Base-by-base conservation (phyloP, 2,888 invertebrate species). In the Heliconius sara region DNA sequence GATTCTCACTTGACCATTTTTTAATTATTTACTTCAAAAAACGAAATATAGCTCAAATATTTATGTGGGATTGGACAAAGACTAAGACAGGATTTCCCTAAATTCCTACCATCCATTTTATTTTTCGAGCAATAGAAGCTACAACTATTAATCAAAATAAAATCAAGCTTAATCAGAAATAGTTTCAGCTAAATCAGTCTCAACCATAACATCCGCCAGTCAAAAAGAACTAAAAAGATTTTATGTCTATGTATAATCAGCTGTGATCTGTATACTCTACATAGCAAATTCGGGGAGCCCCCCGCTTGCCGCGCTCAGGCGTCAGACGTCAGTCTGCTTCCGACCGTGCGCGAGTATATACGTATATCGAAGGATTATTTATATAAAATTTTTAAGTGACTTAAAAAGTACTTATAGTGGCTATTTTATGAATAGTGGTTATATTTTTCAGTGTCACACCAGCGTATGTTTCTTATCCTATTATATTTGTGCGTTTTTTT, bases 171-270 rank as follows among this genome's bases (percentile, higher is more conserved):
- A 72, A 72, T 19, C 67, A 30, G 34, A 52, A 74, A 34, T 65
- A 73, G 63, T 63, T 65, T 67, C 27, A 65, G 70, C 57, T 65
- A 77, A 81, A 81, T 79, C 77, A 71, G 68, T 79, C 71, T 60
- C 66, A 67, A 76, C 67, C 52, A 81, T 74, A 79, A 77, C 77
- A 65, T 71, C 73, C 34, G 71, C 77, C 68, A 77, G 79, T 60
- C 65, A 52, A 79, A 82, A 80, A 76, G 76, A 79, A 79, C 70
- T 65, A 80, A 82, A 80, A 80, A 79, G 76, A 79, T 76, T 79
- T 76, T 79, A 78, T 80, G 81, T 82, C 80, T 77, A 81, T 82
- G 81, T 82, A 82, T 77, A 81, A 81, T 83, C 80, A 82, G 82
- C 79, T 82, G 81, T 80, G 63, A 75, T 73, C 68, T 67, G 77